Base-by-base conservation (phyloP, 2,888 invertebrate species). In the Orthosia gothica region DNA sequence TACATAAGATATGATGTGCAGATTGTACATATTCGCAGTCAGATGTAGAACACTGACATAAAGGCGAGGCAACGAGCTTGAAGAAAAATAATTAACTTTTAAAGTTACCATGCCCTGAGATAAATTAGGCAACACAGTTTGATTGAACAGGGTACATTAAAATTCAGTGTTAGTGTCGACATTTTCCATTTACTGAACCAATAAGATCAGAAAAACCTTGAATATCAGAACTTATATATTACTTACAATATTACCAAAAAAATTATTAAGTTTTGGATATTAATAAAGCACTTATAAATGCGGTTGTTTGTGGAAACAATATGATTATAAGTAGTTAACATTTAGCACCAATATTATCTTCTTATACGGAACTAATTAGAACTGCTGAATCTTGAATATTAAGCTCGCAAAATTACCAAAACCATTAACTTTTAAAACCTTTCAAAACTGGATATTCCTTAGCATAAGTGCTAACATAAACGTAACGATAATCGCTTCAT, bases 401-500 rank as follows among this genome's bases (percentile, higher is more conserved):
- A 72, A 52, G 63, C n/a, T 20, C 23, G 71, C 59, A 49, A 49
- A 49, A 76, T 73, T 63, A 15, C 58, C 11, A 59, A 54, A 73
- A 58, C 11, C 74, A 73, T 80, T 76, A 76, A 59, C 20, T 64
- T 80, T 62, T 63, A 65, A 55, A 80, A 26, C 52, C 32, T 16
- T 71, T 58, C 23, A 50, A 47, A 74, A 59, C 50, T 20, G 13
- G 67, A 68, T 62, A 78, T 79, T 71, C 32, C 63, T 79, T 72
- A 45, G 66, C 59, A 47, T 65, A 74, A 65, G 40, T 47, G 54
- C 62, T 55, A 26, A 81, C 57, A 76, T 75, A 78, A 78, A 81
- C 77, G 77, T 20, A 65, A 83, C 66, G 57, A 75, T 80, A 83
- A 86, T 83, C 65, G 63, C 74, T 73, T 86, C 73, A 86, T 83